Percentiles rank a stretch among this genome's conserved stretches.
Conservation (phyloP, 2,888 invertebrate genomes). For the Lasioglossum oenotherae region DNA sequence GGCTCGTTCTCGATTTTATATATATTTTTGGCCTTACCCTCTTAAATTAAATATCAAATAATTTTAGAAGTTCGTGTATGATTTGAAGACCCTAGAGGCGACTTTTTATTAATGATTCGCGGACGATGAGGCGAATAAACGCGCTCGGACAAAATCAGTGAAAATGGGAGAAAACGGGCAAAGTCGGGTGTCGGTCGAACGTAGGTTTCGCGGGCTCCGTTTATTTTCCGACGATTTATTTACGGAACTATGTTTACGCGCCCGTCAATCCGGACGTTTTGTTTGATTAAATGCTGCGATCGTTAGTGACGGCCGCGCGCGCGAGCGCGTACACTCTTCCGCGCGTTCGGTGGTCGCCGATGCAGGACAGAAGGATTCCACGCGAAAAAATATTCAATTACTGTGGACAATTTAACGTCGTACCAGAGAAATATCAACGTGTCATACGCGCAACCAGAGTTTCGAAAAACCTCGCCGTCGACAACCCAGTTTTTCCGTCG, state of each 20-base stretch:
- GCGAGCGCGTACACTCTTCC: neutral
- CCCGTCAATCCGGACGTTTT: constrained; percentile 60
- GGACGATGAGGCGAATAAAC: neutral
- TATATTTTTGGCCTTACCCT: too few relatives aligned
- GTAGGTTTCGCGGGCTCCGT: constrained; percentile 47
- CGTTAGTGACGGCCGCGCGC: constrained; percentile 49
- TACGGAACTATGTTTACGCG: constrained; percentile 55
- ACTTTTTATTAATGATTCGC: neutral
- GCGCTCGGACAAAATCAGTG: neutral
- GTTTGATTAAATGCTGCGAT: constrained; percentile 70
- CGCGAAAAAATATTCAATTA: constrained; percentile 60
- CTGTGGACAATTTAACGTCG: constrained; percentile 19
- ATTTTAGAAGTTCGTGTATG: too few relatives aligned
- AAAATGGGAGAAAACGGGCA: neutral
- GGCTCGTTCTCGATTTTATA: neutral
- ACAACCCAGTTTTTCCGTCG: neutral
- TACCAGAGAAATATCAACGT: constrained; percentile 12
- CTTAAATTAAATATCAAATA: too few relatives aligned
- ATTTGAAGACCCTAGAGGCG: neutral
- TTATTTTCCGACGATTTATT: constrained; percentile 68
- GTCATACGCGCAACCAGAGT: neutral
- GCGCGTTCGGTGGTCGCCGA: constrained; percentile 19
- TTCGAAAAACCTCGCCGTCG: constrained; percentile 6
- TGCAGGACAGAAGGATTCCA: constrained; percentile 33
- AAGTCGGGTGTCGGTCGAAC: neutral